A percentile compares a stretch with the other conserved stretches of the same genome.
Conservation (phyloP, 1,140 invertebrate species). For the Drosophila albomicans region DNA sequence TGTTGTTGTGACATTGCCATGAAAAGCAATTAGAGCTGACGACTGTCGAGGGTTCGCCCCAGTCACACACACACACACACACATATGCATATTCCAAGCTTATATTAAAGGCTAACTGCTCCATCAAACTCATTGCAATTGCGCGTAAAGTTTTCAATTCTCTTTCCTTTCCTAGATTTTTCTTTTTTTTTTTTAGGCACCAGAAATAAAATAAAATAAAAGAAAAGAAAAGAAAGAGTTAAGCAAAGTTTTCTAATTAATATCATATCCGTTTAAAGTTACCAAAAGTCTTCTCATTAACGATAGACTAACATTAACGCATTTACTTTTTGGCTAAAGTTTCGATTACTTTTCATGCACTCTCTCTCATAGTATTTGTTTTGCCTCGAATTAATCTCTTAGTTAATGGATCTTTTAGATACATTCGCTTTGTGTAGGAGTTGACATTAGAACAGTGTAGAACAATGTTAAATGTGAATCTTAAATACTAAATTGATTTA, state of each 20-base stretch:
- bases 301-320: conserved; percentile 9
- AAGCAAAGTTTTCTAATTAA: conserved; percentile 50
- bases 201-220: conserved; percentile 2
- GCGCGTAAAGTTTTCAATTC: conserved; percentile 20
- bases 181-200: too few species aligned
- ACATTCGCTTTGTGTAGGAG: not conserved
- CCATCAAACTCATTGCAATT: conserved; percentile 31
- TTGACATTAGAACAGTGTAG: not conserved
- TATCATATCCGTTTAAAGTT: conserved; percentile 49
- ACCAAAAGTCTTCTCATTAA: conserved; percentile 26
- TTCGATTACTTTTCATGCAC: conserved; percentile 25
- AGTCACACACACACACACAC: conserved; percentile 3
- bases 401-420: not conserved
- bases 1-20: conserved; percentile 55
- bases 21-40: conserved; percentile 53
- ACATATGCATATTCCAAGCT: not conserved
- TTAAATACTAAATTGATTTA: too few species aligned
- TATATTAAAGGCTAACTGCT: not conserved
- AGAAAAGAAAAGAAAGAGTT: conserved; percentile 17
- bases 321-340: conserved; percentile 13
- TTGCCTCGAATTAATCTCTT: not conserved
- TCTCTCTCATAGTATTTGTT: not conserved
- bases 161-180: not conserved
- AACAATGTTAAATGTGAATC: too few species aligned
- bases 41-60: conserved; percentile 16